Base-by-base conservation (phyloP, 2,797 vertebrate genomes). In the Amblyopsis hoosieri region DNA sequence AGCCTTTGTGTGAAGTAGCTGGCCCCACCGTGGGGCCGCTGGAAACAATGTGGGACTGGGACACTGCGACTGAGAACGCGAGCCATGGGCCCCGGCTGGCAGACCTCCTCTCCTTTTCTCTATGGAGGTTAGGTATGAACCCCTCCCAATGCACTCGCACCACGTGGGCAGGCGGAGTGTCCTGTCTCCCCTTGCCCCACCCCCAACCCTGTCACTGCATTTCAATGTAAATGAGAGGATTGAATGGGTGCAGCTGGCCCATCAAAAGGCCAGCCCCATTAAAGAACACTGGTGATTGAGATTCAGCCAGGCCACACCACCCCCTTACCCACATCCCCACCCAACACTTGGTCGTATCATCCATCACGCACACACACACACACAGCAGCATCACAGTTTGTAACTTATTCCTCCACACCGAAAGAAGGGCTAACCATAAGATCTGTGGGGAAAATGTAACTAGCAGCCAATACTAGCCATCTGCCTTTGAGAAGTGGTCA, bases 211-310 rank as follows among this genome's bases (percentile, higher is more conserved):
- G 92, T 90, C 88, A 86, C 88, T 84, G 88, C 90, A 92, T 93
- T 93, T 93, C 92, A 93, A 94, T 94, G 91, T 90, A 93, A 93
- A 93, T 90, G 87, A 87, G 10, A 55, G 69, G 82, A 89, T 60
- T 93, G 91, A 94, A 93, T 91, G 89, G 92, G 90, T 92, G 91
- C 93, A 94, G 92, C 93, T 94, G 92, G 91, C 90, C 90, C 87
- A 92, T 94, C 91, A 93, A 93, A 93, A 93, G 93, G 87, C 86
- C 81, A 87, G 89, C 82, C 78, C 80, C 46, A 77, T 80, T 83
- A 86, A 92, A 92, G 93, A 75, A 84, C 75, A 84, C 77, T 81
- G 75, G 85, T 87, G 90, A 93, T 91, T 93, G 90, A 92, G 91
- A 94, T 93, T 91, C 90, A 91, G 86, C 86, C 84, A 83, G 90